A percentile compares a stretch with the other conserved stretches of the same genome.
Conservation (phyloP, 1,140 invertebrate species). For the Manduca sexta region DNA sequence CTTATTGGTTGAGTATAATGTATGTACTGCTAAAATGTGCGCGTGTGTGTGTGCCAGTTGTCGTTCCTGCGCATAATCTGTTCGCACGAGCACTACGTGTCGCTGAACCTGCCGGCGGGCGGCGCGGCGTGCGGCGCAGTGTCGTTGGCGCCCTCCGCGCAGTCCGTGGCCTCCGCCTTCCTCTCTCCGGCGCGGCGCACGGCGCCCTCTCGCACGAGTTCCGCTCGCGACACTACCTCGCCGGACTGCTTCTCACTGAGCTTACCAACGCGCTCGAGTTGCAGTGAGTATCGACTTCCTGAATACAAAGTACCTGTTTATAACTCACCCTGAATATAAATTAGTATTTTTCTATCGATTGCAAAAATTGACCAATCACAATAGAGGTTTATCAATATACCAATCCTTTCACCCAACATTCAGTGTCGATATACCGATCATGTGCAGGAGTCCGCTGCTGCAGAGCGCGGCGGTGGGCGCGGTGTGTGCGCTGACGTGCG, state of each 20-base stretch:
- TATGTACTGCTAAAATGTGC: no score
- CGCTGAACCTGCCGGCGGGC: conserved; percentile 84
- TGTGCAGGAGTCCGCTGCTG: conserved; percentile 80
- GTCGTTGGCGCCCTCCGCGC: conserved; percentile 70
- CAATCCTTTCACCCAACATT: no score
- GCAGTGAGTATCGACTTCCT: conserved; percentile 77
- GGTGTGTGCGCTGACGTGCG: conserved; percentile 85
- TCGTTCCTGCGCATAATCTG: conserved; percentile 94
- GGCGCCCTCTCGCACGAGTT: conserved; percentile 85
- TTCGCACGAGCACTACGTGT: conserved; percentile 95
- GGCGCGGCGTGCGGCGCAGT: conserved; percentile 31
- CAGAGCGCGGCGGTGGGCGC: conserved; percentile 90
- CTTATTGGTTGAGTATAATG: no score
- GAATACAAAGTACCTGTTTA: no score
- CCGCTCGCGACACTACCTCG: conserved; percentile 91
- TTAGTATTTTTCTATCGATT: no score
- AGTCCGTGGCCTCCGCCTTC: conserved; percentile 78
- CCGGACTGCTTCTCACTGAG: conserved; percentile 91
- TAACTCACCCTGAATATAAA: no score
- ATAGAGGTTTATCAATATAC: no score
- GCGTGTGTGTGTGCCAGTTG: no score
- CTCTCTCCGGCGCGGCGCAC: conserved; percentile 82
- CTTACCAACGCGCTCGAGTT: conserved; percentile 88
- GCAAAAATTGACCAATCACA: no score
- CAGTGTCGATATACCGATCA: no score